Base-by-base conservation (phyloP, 1,140 invertebrate genomes). In the Euglossa dilemma region DNA sequence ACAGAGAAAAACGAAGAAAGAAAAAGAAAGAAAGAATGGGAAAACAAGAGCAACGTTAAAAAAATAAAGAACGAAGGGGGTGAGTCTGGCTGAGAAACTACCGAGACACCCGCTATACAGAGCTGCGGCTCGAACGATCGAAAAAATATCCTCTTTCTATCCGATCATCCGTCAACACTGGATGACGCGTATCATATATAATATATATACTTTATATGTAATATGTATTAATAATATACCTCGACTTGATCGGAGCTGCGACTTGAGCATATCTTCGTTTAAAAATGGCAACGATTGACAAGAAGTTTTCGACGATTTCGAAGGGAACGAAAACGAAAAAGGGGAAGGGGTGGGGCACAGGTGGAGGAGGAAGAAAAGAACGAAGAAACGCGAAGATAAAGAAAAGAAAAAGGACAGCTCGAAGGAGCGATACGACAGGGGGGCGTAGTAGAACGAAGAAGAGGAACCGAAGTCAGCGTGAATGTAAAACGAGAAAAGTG, bases 241-340 rank as follows among this genome's bases (percentile, higher is more conserved):
- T 84, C 87, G 88, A 87, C 79, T 88, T 91, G 71, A 85, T 90
- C 89, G 83, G 85, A 89, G 84, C 85, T 91, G 87, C 89, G 83
- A 90, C 83, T 90, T 90, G 89, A 90, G 90, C 90, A 90, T 84
- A 85, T 91, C 73, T 88, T 90, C 84, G 84, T 90, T 89, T 89
- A 83, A 89, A 73, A 88, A 91, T 91, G 91, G 91, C 88, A 91
- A 90, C 90, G 83, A 86, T 91, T 90, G 90, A 91, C 90, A 87
- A 91, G 88, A 91, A 89, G 80, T 88, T 86, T 67, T 84, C 78
- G 84, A 84, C 80, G 80, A 89, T 78, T 82, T 47, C 0, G 67
- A 88, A 81, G 78, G 77, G 73, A 89, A 90, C 74, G 63, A 84
- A 88, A 82, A 72, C 23, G 18, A 56, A 80, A 73, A 54, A 85